Conservation (phyloP, 2,888 invertebrate genomes). For the Stenichneumon culpator region DNA sequence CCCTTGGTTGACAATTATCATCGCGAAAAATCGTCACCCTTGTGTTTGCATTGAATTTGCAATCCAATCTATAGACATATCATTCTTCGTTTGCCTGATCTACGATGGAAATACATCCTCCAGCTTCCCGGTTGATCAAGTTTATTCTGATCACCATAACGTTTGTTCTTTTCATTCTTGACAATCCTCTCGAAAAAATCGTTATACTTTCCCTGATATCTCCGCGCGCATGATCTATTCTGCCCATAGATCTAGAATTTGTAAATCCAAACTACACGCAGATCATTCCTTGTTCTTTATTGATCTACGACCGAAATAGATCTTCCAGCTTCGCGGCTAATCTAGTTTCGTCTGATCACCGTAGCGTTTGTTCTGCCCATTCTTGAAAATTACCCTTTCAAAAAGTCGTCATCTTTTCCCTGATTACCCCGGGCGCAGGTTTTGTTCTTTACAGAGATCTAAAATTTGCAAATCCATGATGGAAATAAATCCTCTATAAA, state of each 20-base stretch:
- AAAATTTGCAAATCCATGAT: not conserved
- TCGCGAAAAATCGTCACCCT: slow-evolving; percentile 38
- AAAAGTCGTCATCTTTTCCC: too few relatives aligned
- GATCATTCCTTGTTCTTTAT: not conserved
- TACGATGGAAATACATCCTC: not conserved
- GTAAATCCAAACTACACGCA: not conserved
- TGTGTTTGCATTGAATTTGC: not conserved
- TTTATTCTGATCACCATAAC: not conserved
- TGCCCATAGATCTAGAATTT: not conserved
- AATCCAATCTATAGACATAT: not conserved
- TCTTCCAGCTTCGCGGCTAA: not conserved
- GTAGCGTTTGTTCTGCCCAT: too few relatives aligned
- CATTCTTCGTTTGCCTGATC: not conserved
- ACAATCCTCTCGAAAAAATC: too few relatives aligned
- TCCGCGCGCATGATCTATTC: too few relatives aligned
- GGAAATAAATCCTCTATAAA: not conserved
- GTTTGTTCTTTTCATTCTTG: not conserved
- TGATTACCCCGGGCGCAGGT: too few relatives aligned
- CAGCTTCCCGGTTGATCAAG: not conserved
- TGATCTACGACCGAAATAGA: not conserved
- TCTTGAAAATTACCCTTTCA: too few relatives aligned
- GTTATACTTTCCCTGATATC: not conserved
- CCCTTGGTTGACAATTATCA: slow-evolving; percentile 56
- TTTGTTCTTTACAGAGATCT: not conserved
- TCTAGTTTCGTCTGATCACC: not conserved